A percentile compares a stretch with the other conserved stretches of the same genome.
phyloP scores from a whole-genome alignment of 2,888 invertebrate genomes.

The Pseudeuparius sepicola region DNA sequence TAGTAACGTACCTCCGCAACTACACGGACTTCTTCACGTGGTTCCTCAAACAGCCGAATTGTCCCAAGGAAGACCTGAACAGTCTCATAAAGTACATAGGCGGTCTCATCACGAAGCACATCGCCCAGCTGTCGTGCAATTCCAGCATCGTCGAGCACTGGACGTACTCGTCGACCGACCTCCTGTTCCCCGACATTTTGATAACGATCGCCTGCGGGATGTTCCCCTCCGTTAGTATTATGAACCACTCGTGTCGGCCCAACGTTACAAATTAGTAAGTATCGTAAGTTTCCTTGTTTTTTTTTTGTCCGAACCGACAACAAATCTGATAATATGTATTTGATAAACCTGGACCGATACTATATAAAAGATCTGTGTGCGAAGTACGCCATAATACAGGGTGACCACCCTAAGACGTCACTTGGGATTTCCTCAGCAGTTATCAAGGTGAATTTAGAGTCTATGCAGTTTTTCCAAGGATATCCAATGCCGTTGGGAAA shows the following conservation, averaged over 20 bases:
- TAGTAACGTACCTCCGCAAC: constrained; percentile 53
- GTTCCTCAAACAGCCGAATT: constrained; percentile 36
- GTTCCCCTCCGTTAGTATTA: constrained; percentile 77
- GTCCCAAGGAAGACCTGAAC: constrained; percentile 36
- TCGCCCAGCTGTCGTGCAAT: constrained; percentile 59
- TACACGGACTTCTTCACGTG: constrained; percentile 55
- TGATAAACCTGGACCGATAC: too few relatives aligned
- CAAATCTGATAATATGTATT: too few relatives aligned
- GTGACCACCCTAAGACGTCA: too few relatives aligned
- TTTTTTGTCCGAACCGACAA: too few relatives aligned
- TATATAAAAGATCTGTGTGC: too few relatives aligned
- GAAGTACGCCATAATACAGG: too few relatives aligned
- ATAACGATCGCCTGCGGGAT: constrained; percentile 60
- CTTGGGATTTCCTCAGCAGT: too few relatives aligned
- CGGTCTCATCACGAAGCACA: constrained; percentile 59
- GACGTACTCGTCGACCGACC: constrained; percentile 30
- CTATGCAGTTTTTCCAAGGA: too few relatives aligned
- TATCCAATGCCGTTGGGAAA: too few relatives aligned
- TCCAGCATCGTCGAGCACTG: constrained; percentile 36
- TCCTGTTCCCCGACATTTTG: constrained; percentile 30
- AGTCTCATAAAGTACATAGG: constrained; percentile 41
- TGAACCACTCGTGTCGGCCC: constrained; percentile 89
- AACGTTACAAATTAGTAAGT: constrained; percentile 63
- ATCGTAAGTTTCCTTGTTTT: not conserved
- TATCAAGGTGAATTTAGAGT: too few relatives aligned